These are phyloP conservation scores for Acanthurus tractus DNA, from an alignment of 2,797 vertebrate species.

Conservation along the genomic window DNA sequence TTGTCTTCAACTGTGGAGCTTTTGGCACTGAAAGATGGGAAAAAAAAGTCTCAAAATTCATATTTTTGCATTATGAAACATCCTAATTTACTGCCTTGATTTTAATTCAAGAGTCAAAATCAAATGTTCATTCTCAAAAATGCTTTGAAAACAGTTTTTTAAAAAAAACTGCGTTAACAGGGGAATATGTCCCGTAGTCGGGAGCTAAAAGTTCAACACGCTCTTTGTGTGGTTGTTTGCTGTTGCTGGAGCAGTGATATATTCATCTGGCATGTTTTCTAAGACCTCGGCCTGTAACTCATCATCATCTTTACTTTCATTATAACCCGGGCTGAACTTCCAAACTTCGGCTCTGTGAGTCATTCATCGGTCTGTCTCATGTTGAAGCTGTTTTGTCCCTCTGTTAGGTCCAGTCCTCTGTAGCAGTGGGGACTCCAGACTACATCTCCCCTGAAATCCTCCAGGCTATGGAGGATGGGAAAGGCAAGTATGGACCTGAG, in stretches of 20 bases:
- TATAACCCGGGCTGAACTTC: slow-evolving; percentile 10
- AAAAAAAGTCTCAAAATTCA: background rate
- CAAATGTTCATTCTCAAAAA: background rate
- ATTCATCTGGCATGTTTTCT: slow-evolving; percentile 6
- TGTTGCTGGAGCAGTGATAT: slow-evolving; percentile 19
- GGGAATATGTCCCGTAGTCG: background rate
- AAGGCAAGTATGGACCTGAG: slow-evolving; percentile 98
- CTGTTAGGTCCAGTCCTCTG: slow-evolving; percentile 95
- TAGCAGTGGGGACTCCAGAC: slow-evolving; percentile 98
- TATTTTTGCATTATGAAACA: background rate
- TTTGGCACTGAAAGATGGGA: background rate
- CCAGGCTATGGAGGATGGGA: slow-evolving; percentile 99
- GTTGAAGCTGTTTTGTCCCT: background rate
- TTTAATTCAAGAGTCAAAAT: background rate
- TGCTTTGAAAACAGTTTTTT: background rate
- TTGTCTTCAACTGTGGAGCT: slow-evolving; percentile 13
- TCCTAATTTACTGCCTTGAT: background rate
- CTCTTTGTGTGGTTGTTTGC: slow-evolving; percentile 47
- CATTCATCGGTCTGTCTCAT: background rate
- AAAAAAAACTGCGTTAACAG: background rate
- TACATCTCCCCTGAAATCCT: slow-evolving; percentile 99
- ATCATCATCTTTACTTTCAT: slow-evolving; percentile 19
- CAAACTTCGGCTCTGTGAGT: background rate
- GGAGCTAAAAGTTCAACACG: slow-evolving; percentile 14
- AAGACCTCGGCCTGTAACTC: slow-evolving; percentile 30